Base-by-base conservation (phyloP, 1,140 invertebrate genomes). In the Heliconius congener region DNA sequence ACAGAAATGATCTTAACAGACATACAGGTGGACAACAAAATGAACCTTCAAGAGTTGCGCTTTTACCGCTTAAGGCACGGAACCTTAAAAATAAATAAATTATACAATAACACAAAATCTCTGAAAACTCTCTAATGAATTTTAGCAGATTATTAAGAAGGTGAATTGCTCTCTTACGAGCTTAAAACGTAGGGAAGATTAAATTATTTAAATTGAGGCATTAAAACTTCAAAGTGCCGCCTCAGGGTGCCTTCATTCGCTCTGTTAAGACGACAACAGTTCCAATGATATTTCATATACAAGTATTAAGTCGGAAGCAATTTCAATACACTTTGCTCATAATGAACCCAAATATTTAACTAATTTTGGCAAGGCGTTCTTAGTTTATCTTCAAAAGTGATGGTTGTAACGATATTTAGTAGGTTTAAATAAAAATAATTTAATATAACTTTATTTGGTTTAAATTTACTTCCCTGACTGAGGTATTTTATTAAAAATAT, bases 131-230 rank as follows among this genome's bases (percentile, higher is more conserved):
- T 27, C n/a, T 83, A 83, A 80, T 71, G 66, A 76, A 76, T 71
- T 76, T 57, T 50, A 50, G 75, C 27, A 60, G 78, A 80, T 81
- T 82, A 84, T 74, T 78, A 77, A 81, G 76, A 77, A 75, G 73
- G 66, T 70, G 76, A 83, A 80, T 78, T 80, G 78, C 73, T 52
- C 77, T 80, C 81, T 84, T 84, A 57, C 73, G 77, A 39, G 76
- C 71, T 71, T 66, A 71, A 85, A 85, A 84, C 76, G 78, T 79
- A 71, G 79, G 78, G 52, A 76, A 84, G 78, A 84, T 86, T 82
- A 74, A 83, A 86, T 86, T 86, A 86, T 86, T 85, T 85, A 85
- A 86, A 86, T 86, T 85, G 83, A 71, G 72, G 76, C 77, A 82
- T 86, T 81, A 81, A 78, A 85, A 86, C 79, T 86, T 84, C 76